Conservation (phyloP, 2,888 invertebrate genomes). For the Falcaria lacertinaria region DNA sequence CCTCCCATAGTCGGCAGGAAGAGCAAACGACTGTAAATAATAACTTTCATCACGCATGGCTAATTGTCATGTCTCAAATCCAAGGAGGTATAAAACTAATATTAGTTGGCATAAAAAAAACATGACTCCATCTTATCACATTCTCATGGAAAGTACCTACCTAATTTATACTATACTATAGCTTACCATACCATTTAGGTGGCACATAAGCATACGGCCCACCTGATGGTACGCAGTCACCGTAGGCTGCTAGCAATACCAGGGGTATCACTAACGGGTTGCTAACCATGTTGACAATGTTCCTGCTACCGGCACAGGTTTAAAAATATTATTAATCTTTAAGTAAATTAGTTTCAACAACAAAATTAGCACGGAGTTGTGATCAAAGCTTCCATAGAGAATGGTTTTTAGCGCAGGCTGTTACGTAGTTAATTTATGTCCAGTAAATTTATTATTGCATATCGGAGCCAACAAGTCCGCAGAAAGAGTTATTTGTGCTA, state of each 20-base stretch:
- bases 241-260: no score
- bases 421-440: slow-evolving; percentile 46
- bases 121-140: no score
- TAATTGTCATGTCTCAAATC: neutral
- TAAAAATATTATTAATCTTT: neutral
- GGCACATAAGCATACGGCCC: no score
- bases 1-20: neutral
- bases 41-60: neutral
- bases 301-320: no score
- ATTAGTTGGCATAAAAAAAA: no score
- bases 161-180: no score
- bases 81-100: neutral
- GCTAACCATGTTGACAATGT: no score
- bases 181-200: no score
- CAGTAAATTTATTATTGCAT: slow-evolving; percentile 47
- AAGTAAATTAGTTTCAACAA: neutral
- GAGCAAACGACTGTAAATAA: neutral
- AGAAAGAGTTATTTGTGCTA: slow-evolving; percentile 44
- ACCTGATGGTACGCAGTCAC: no score
- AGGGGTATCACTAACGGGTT: no score
- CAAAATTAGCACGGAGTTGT: neutral
- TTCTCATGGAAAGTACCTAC: no score
- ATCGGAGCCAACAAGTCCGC: slow-evolving; percentile 43
- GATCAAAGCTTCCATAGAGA: slow-evolving; percentile 22
- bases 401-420: slow-evolving; percentile 32